Evolutionary conservation across 2,113 vertebrate species (phyloP), one percentile per base, ranked within the genome.

Genomic region (Turnix velox): DNA sequence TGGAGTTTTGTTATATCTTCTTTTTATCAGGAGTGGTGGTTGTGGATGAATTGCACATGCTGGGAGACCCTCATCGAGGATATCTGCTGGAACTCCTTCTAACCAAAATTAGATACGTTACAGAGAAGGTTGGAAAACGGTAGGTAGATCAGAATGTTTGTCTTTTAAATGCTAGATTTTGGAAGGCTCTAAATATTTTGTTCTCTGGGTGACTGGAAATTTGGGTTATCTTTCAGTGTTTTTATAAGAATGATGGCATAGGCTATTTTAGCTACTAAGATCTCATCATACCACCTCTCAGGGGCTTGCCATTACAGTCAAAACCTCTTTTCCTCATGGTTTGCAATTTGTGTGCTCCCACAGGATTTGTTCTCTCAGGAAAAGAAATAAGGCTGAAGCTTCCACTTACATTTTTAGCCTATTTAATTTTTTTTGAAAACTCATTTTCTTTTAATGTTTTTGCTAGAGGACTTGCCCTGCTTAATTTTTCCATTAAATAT

Each of bases 21-120:
- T 90, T 65, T 96, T 93, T 73, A 18, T 61, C 71, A 99, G 99
- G 99, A 92, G 98, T 99, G 96, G 98, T 99, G 74, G 99, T 99
- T 81, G 99, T 99, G 39, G 99, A 99, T 95, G 99, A 99, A 91
- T 96, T 99, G 59, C 99, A 99, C 92, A 99, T 99, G 99, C 88
- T 99, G 87, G 99, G 99, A 81, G 99, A 99, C 84, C 97, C 98
- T 84, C 98, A 99, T 69, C 98, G 99, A 95, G 99, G 99, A 23
- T 99, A 99, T 95, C 96, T 99, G 31, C 96, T 99, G 73, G 99
- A 99, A 89, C 98, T 99, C 79, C 97, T 99, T 48, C 96, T 99
- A 83, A 99, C 99, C 81, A 99, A 99, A 97, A 98, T 99, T 80
- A 97, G 97, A 91, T 99, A 98, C 57, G 82, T 99, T 89, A 97